A percentile compares a stretch with the other conserved stretches of the same genome.
phyloP scores from a whole-genome alignment of 2,113 vertebrate genomes.

The Oreamnos americanus region DNA sequence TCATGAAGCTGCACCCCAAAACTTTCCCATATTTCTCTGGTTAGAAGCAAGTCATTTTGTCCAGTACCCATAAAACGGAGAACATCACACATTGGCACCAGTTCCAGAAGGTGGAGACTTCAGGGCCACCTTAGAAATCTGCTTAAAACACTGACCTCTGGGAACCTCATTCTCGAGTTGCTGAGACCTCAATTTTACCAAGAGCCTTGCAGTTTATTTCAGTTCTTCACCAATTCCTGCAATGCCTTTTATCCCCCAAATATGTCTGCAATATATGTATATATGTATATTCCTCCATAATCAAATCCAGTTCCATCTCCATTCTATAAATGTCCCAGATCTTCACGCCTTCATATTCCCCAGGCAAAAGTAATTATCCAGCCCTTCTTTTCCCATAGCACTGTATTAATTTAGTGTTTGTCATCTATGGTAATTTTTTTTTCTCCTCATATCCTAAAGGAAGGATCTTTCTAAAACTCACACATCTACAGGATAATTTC shows the following conservation, averaged over 20 bases:
- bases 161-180: neutral
- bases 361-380: neutral
- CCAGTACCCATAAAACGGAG: neutral
- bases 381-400: neutral
- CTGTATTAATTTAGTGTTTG: neutral
- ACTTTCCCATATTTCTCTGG: neutral
- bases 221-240: neutral
- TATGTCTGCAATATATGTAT: neutral
- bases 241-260: neutral
- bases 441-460: neutral
- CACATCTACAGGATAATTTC: neutral
- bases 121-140: neutral
- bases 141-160: neutral
- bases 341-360: neutral
- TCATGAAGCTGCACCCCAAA: too few relatives aligned
- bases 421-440: neutral
- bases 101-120: too few relatives aligned
- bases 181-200: neutral
- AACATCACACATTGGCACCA: fast-evolving
- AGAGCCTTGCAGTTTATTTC: neutral
- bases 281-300: neutral
- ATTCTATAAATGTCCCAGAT: neutral
- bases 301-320: neutral
- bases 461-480: neutral
- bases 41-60: neutral